A percentile compares a stretch with the other conserved stretches of the same genome.
phyloP scores from a whole-genome alignment of 2,888 invertebrate genomes.

The Diogma glabrata region DNA sequence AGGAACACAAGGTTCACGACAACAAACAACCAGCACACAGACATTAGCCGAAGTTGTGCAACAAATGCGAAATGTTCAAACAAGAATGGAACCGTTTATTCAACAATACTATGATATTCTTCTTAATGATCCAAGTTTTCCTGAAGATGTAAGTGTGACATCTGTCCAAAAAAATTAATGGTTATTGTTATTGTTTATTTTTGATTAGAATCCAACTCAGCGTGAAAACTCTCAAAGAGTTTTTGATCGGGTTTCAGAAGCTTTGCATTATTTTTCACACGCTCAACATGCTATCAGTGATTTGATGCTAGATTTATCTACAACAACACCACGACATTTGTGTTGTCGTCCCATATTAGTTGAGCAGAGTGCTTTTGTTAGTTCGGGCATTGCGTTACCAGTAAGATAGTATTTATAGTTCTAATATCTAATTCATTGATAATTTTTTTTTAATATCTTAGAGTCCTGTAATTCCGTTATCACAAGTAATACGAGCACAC shows the following conservation, averaged over 20 bases:
- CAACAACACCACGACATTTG: slow-evolving; percentile 55
- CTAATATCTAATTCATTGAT: not conserved
- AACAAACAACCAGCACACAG: slow-evolving; percentile 32
- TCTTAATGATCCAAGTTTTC: slow-evolving; percentile 45
- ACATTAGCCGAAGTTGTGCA: slow-evolving; percentile 32
- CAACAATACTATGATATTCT: slow-evolving; percentile 50
- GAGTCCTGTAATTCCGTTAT: slow-evolving; percentile 3
- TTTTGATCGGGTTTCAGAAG: slow-evolving; percentile 63
- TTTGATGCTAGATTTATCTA: slow-evolving; percentile 59
- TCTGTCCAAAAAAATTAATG: not conserved
- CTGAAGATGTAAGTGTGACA: slow-evolving; percentile 27
- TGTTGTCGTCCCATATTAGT: slow-evolving; percentile 60
- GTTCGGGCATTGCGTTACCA: slow-evolving; percentile 22
- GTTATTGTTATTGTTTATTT: slow-evolving; percentile 7
- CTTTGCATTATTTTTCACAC: slow-evolving; percentile 76
- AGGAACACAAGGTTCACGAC: slow-evolving; percentile 30
- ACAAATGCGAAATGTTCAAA: slow-evolving; percentile 31
- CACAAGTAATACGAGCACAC: slow-evolving; percentile 12
- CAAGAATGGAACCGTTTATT: slow-evolving; percentile 53
- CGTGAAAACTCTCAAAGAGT: slow-evolving; percentile 49
- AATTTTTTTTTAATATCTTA: not conserved
- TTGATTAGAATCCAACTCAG: slow-evolving; percentile 36
- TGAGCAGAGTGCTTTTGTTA: slow-evolving; percentile 46
- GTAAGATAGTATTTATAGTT: slow-evolving; percentile 4
- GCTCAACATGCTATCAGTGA: slow-evolving; percentile 84